Evolutionary conservation across 2,888 invertebrate genomes (phyloP).

Genomic region (Drosophila mayaguana): DNA sequence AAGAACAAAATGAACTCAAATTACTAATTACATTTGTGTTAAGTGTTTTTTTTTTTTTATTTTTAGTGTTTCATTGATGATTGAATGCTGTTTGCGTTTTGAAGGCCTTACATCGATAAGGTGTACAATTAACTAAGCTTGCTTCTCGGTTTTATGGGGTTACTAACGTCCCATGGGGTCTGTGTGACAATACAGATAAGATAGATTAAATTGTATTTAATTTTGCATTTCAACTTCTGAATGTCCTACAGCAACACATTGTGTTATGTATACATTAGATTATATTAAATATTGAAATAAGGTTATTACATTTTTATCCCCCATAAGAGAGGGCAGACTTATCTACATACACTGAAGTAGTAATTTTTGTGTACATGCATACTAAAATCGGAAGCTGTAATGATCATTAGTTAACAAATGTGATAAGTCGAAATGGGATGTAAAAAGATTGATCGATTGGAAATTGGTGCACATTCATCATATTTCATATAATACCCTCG

Average conservation of each 20-base stretch:
- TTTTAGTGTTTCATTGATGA: neutral
- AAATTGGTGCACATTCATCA: neutral
- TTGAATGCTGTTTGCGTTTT: neutral
- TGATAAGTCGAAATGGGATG: neutral
- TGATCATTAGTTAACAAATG: neutral
- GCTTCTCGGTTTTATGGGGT: neutral
- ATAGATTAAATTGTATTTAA: neutral
- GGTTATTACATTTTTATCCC: neutral
- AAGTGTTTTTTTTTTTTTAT: too few relatives aligned
- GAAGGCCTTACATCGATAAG: neutral
- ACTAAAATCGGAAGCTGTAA: neutral
- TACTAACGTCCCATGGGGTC: neutral
- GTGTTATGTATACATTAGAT: neutral
- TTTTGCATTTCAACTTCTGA: neutral
- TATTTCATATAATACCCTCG: neutral
- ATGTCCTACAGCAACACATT: neutral
- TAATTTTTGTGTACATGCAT: too few relatives aligned
- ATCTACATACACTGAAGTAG: neutral
- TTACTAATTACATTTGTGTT: conserved; percentile 18
- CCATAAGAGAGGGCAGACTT: neutral
- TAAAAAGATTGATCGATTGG: neutral
- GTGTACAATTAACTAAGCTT: neutral
- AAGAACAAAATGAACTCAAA: conserved; percentile 4
- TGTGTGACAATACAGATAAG: neutral
- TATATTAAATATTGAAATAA: neutral